Base-by-base conservation (phyloP, 2,888 invertebrate species). In the Aromia moschata region DNA sequence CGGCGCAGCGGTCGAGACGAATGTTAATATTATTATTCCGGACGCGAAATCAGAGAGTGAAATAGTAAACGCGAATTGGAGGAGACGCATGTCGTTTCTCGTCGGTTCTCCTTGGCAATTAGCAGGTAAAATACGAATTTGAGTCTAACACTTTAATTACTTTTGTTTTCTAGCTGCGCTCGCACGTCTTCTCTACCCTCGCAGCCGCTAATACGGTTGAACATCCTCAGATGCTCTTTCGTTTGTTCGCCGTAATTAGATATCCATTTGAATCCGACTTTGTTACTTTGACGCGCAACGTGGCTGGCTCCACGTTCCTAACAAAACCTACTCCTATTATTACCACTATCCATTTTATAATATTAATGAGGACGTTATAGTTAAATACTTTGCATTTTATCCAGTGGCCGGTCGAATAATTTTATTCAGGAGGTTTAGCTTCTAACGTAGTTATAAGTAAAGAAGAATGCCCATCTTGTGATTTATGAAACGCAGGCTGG, bases 141-240 rank as follows among this genome's bases (percentile, higher is more conserved):
- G 17, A 44, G 36, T 45, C 43, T 55, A 44, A 49, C 45, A 59
- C 55, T 55, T 59, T 45, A 55, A 59, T 59, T 59, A 59, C 51
- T 55, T 51, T 55, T 49, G 45, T 49, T 54, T 54, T 49, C 44
- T 33, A 33, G 36, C 18, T 14, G 25, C 10, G 31, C 49, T 49
- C 30, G 38, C 53, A 40, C 51, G 40, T 51, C 51, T 40, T 17
- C 38, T 38, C 30, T 17, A 30, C 15, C 38, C 25, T 25, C 38
- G n/a, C n/a, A 7, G 20, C 54, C 36, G 20, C 54, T 54, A 54
- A 54, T 54, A 44, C 36, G 54, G 54, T 54, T 54, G 54, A 54
- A 54, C 54, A 36, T 44, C 30, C 54, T 31, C 25, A 30, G 16
- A 51, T 51, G 38, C 40, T 51, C 51, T 51, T 40, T 51, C 40